phyloP scores from a whole-genome alignment of 2,113 vertebrate genomes.

The Plotosus lineatus region DNA sequence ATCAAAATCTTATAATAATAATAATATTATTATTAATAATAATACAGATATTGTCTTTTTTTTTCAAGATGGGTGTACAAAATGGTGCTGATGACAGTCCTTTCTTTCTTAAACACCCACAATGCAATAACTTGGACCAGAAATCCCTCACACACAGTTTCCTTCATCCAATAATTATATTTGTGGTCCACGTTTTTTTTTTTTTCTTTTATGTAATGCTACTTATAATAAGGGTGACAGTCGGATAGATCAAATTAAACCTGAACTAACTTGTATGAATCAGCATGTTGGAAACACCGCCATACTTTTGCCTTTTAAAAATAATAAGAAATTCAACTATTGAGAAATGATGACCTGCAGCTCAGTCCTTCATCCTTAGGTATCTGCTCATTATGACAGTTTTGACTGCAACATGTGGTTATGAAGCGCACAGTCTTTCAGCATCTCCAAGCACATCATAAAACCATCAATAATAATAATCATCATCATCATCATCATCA shows the following conservation, averaged over 20 bases:
- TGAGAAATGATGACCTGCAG: background rate
- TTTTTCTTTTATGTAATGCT: background rate
- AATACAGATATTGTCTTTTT: background rate
- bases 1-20: background rate
- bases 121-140: constrained; percentile 2
- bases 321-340: background rate
- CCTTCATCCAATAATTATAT: background rate
- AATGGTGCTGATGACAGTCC: background rate
- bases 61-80: background rate
- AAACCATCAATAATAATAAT: background rate
- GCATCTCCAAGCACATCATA: background rate
- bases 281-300: background rate
- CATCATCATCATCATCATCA: background rate
- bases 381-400: constrained; percentile 13
- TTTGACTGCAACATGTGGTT: constrained; percentile 26
- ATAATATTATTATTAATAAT: too few relatives aligned
- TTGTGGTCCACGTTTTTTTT: background rate
- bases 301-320: background rate
- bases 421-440: background rate
- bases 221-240: background rate
- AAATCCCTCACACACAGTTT: background rate
- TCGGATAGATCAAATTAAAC: background rate
- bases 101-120: background rate
- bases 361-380: background rate
- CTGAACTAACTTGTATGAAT: constrained; percentile 13